These are phyloP conservation scores for Crotalus helleri DNA, from an alignment of 2,113 vertebrate genomes.

Conservation along the genomic window DNA sequence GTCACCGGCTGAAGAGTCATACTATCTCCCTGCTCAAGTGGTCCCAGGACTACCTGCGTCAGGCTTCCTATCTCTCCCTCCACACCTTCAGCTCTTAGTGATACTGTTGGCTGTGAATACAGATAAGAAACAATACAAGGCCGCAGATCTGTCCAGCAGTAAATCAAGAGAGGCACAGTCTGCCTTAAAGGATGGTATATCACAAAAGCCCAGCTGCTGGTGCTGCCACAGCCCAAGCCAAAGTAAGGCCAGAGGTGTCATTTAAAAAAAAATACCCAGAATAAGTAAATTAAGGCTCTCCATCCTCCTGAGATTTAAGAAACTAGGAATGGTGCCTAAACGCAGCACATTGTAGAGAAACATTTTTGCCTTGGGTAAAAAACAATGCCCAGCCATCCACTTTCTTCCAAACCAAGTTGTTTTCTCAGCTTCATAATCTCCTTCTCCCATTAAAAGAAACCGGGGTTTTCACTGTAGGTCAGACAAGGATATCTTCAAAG, in stretches of 20 bases:
- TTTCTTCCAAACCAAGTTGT: not conserved
- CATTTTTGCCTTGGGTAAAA: accelerated
- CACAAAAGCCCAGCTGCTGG: not conserved
- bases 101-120: not conserved
- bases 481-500: slow-evolving; percentile 13
- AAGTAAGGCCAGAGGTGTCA: not conserved
- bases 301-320: not conserved
- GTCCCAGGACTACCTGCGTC: too few species aligned
- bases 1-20: too few species aligned
- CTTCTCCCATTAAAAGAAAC: not conserved
- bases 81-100: not conserved
- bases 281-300: not conserved
- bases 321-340: not conserved
- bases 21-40: not conserved
- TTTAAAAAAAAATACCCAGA: not conserved
- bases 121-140: not conserved
- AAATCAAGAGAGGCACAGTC: not conserved
- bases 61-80: not conserved
- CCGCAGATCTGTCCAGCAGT: not conserved
- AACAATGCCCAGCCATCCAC: accelerated
- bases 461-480: not conserved
- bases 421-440: not conserved
- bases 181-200: not conserved
- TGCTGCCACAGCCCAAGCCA: not conserved
- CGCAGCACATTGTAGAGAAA: accelerated